These are phyloP conservation scores for Bubo bubo DNA, from an alignment of 2,113 vertebrate genomes.

Conservation along the genomic window DNA sequence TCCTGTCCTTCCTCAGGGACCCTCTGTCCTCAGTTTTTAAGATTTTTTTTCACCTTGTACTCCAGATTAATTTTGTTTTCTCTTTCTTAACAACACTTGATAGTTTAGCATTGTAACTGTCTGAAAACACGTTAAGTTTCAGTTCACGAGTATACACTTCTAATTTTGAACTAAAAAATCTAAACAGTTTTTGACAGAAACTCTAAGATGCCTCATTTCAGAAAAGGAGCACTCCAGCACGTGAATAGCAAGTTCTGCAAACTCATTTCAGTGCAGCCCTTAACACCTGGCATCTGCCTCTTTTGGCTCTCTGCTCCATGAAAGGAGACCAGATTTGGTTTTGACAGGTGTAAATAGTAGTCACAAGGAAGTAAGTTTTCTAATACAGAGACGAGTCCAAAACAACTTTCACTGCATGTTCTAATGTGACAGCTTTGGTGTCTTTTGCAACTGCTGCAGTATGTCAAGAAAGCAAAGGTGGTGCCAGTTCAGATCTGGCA, in stretches of 20 bases:
- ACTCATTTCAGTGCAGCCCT: constrained; percentile 45
- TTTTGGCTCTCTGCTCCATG: constrained; percentile 54
- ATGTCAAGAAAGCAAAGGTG: constrained; percentile 76
- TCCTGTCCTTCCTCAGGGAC: constrained; percentile 47
- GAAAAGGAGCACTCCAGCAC: background rate
- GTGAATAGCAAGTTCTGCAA: constrained; percentile 36
- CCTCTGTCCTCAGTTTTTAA: constrained; percentile 22
- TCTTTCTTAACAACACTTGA: background rate
- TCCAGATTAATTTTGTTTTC: background rate
- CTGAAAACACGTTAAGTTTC: background rate
- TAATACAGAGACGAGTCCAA: constrained; percentile 68
- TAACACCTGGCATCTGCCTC: constrained; percentile 43
- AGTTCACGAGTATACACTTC: background rate
- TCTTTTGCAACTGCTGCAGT: constrained; percentile 70
- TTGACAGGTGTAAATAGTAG: constrained; percentile 50
- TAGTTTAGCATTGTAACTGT: constrained; percentile 25
- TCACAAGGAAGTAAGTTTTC: constrained; percentile 34
- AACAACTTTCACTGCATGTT: constrained; percentile 68
- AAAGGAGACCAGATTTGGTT: constrained; percentile 37
- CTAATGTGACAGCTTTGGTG: constrained; percentile 74
- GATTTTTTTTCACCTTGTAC: background rate
- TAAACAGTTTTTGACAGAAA: constrained; percentile 44
- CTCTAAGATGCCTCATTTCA: constrained; percentile 45
- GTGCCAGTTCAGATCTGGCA: constrained; percentile 75
- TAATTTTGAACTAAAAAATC: constrained; percentile 26